Base-by-base conservation (phyloP, 2,888 invertebrate genomes). In the Lingula anatina region DNA sequence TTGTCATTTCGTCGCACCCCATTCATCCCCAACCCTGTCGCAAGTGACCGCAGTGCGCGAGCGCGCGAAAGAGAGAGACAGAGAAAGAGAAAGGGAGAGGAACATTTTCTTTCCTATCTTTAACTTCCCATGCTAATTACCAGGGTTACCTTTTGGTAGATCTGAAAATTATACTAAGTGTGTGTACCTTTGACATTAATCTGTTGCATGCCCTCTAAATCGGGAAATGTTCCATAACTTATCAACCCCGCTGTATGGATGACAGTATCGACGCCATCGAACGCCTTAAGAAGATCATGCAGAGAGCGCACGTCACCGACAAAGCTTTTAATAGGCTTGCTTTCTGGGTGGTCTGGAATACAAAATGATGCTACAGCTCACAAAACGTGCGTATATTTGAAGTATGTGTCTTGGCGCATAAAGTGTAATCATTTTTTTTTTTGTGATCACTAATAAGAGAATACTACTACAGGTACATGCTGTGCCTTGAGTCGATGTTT, bases 181-280 rank as follows among this genome's bases (percentile, higher is more conserved):
- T n/a, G n/a, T n/a, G n/a, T n/a, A 83, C 84, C 85, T 64, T 79
- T 69, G 28, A 84, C 81, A 66, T 85, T 85, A 42, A 82, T 79
- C 36, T 74, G 73, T 50, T 80, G 72, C 69, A 85, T 77, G n/a
- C n/a, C n/a, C n/a, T n/a, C n/a, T n/a, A n/a, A n/a, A n/a, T n/a
- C n/a, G n/a, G n/a, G n/a, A n/a, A 83, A 83, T 64, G 79, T 82
- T 43, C 81, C 78, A 57, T 83, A 81, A 53, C 80, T 81, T 9
- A 84, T 79, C n/a, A 78, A 66, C n/a, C 82, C 84, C 4, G 85
- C 85, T 56, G 82, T 81, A 64, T 86, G 85, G 50, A 85, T 81
- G 25, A 85, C 83, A 44, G 81, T 79, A 55, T 80, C 78, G 3
- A 82, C 84, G 37, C 80, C 82, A 21, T 66, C 62, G 53, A 84